Conservation (phyloP, 1,140 invertebrate species). For the Drosophila rhopaloa region DNA sequence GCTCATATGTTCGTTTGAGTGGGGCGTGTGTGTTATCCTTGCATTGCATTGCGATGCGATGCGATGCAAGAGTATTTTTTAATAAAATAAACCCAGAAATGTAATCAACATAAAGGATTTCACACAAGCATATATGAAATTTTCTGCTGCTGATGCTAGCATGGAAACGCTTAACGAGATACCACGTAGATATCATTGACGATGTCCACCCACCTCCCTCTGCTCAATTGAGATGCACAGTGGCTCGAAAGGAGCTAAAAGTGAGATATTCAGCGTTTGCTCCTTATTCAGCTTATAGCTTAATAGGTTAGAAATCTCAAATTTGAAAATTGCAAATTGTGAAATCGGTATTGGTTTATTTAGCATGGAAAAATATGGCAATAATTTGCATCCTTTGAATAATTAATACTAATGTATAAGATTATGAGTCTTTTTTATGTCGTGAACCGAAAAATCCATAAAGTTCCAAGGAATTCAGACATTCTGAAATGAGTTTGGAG, state of each 20-base stretch:
- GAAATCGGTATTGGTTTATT: too few species aligned
- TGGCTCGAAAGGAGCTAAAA: conserved; percentile 1
- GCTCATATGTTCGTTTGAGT: conserved; percentile 8
- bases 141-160: conserved; percentile 56
- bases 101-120: conserved; percentile 84
- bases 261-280: too few species aligned
- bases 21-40: conserved; percentile 61
- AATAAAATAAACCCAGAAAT: conserved; percentile 84
- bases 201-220: conserved; percentile 29
- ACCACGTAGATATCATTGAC: conserved; percentile 79
- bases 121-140: conserved; percentile 64
- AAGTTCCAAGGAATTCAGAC: too few species aligned
- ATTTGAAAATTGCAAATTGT: too few species aligned
- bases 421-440: too few species aligned
- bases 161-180: conserved; percentile 76
- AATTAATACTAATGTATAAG: too few species aligned
- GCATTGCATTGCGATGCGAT: conserved; percentile 66
- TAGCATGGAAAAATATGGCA: too few species aligned
- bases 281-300: too few species aligned
- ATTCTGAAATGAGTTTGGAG: too few species aligned
- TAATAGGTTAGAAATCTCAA: too few species aligned
- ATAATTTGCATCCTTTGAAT: too few species aligned
- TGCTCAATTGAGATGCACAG: conserved; percentile 11
- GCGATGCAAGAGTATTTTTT: conserved; percentile 70
- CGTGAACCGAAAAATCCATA: too few species aligned